These are phyloP conservation scores for Marmota flaviventris DNA, from an alignment of 2,113 vertebrate genomes.

Conservation along the genomic window DNA sequence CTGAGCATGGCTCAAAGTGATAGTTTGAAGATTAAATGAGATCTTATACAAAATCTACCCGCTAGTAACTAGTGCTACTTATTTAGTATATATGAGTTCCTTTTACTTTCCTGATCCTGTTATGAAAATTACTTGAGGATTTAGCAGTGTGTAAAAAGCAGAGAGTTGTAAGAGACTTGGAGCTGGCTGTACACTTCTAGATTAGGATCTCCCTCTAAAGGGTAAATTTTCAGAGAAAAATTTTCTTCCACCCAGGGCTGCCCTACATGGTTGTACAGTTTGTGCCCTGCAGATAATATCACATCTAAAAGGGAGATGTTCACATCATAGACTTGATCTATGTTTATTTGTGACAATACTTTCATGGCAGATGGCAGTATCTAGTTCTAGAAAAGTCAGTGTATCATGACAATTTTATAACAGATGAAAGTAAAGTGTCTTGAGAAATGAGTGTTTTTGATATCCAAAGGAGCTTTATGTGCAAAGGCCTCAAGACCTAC, in stretches of 20 bases:
- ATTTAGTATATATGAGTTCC: background rate
- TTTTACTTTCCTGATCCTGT: background rate
- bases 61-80: background rate
- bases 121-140: background rate
- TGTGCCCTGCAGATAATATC: constrained; percentile 26
- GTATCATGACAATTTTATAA: constrained; percentile 51
- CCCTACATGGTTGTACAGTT: constrained; percentile 4
- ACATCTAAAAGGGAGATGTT: constrained; percentile 40
- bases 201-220: background rate
- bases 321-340: background rate
- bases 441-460: constrained; percentile 23
- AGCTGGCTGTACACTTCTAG: background rate
- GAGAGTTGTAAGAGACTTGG: background rate
- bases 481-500: background rate
- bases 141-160: background rate
- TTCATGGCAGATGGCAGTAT: constrained; percentile 60
- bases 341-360: constrained; percentile 64
- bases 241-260: background rate
- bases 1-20: background rate
- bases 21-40: background rate
- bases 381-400: constrained; percentile 62
- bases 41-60: background rate
- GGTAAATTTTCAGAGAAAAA: constrained; percentile 32
- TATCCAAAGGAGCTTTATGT: background rate
- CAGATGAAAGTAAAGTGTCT: constrained; percentile 46